A percentile compares a stretch with the other conserved stretches of the same genome.
These are phyloP conservation scores for Apteryx owenii DNA, from an alignment of 2,113 vertebrate species.

Conservation along the genomic window DNA sequence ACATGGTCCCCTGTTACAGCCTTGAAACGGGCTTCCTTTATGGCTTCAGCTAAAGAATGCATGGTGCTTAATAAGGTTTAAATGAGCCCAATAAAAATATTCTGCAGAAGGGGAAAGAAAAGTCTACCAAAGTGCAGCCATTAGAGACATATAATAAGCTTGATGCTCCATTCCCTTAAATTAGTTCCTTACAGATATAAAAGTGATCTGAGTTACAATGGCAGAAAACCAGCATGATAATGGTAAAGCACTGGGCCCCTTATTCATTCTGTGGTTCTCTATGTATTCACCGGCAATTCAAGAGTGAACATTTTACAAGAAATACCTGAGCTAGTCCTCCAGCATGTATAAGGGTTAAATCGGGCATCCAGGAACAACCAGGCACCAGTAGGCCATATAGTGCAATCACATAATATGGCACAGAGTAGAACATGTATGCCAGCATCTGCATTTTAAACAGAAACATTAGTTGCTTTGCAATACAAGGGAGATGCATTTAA, in stretches of 20 bases:
- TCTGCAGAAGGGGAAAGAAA: background rate
- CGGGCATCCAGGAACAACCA: slow-evolving; percentile 92
- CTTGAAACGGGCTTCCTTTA: background rate
- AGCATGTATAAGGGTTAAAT: slow-evolving; percentile 88
- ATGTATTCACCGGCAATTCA: background rate
- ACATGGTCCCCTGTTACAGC: background rate
- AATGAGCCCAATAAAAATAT: background rate
- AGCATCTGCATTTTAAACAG: slow-evolving; percentile 84
- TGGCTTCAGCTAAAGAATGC: background rate
- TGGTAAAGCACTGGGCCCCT: background rate
- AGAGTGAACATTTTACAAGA: background rate
- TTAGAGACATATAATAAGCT: background rate
- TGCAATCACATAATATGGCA: slow-evolving; percentile 85
- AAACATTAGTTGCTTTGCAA: background rate
- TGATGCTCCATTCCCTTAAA: background rate
- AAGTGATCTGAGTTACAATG: background rate
- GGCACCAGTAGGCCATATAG: slow-evolving; percentile 90
- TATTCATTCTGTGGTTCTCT: background rate
- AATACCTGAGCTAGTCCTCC: slow-evolving; percentile 93
- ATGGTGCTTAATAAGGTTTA: background rate
- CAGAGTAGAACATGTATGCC: slow-evolving; percentile 90
- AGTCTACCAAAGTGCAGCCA: background rate
- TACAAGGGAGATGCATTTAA: background rate
- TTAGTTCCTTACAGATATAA: background rate
- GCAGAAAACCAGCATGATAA: background rate